Conservation (phyloP, 30 jellyfish, hydroid and myxozoan genomes). For the Nemopilema nomurai region DNA sequence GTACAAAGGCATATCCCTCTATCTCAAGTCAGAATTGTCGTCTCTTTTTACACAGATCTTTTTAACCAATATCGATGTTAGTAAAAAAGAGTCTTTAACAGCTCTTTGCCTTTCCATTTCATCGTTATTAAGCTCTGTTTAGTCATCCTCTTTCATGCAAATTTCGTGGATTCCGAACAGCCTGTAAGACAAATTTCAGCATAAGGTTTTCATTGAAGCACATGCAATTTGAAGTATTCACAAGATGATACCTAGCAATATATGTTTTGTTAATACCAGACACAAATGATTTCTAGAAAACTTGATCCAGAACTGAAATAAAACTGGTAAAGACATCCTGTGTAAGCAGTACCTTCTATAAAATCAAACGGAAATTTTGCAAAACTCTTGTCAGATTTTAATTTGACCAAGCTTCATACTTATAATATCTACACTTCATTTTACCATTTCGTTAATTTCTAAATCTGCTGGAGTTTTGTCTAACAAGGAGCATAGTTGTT, state of each 20-base stretch:
- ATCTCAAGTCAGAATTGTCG: slow-evolving; percentile 28
- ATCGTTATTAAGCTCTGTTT: neutral
- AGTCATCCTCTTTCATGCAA: slow-evolving; percentile 95
- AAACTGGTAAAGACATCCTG: too few species aligned
- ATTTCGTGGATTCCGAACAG: slow-evolving; percentile 93
- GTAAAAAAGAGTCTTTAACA: slow-evolving; percentile 1
- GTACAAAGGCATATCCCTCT: slow-evolving; percentile 34
- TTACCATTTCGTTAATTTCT: too few species aligned
- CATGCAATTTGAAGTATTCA: neutral
- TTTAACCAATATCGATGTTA: slow-evolving; percentile 5
- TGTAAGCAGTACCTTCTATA: too few species aligned
- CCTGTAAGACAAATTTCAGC: slow-evolving; percentile 42
- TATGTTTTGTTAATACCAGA: too few species aligned
- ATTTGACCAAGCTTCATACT: too few species aligned
- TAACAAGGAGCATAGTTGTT: too few species aligned
- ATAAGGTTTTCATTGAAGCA: neutral
- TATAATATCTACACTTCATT: too few species aligned
- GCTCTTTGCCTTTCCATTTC: slow-evolving; percentile 13
- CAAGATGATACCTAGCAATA: neutral
- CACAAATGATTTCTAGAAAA: too few species aligned
- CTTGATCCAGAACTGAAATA: too few species aligned
- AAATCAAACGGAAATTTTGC: too few species aligned
- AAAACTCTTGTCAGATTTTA: too few species aligned
- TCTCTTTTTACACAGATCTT: slow-evolving; percentile 40
- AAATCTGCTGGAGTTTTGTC: too few species aligned